These are phyloP conservation scores for Dipodomys stephensi DNA, from an alignment of 2,113 vertebrate species.

Conservation along the genomic window DNA sequence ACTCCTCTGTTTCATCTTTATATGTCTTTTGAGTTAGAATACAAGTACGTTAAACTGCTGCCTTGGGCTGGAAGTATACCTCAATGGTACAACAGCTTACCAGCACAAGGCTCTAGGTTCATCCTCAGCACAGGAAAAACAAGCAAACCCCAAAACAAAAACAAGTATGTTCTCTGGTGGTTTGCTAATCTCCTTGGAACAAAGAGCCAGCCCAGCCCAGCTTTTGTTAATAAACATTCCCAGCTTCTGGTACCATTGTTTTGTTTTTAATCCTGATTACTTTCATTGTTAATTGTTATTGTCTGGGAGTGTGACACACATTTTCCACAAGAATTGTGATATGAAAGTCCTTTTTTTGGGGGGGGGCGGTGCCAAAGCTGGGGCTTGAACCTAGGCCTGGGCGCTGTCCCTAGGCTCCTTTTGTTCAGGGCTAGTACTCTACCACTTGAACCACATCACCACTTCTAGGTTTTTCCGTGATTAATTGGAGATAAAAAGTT, in stretches of 20 bases:
- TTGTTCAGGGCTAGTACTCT: no score
- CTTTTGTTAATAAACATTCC: not conserved
- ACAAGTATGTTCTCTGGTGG: not conserved
- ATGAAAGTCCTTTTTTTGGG: not conserved
- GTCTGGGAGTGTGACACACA: not conserved
- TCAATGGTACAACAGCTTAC: not conserved
- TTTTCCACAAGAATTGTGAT: not conserved
- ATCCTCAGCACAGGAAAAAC: not conserved
- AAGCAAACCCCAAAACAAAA: not conserved
- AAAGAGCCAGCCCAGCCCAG: not conserved
- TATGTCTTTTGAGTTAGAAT: not conserved
- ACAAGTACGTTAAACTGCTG: not conserved
- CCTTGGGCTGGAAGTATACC: not conserved
- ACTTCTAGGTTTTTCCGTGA: no score
- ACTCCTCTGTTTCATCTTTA: no score
- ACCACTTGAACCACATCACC: no score
- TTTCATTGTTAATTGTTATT: slow-evolving; percentile 25
- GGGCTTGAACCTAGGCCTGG: no score
- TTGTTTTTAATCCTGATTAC: not conserved
- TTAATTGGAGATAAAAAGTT: no score
- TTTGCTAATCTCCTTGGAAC: not conserved
- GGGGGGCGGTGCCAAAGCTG: no score
- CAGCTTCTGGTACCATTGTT: not conserved
- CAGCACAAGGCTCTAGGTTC: not conserved
- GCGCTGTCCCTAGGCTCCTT: no score